Evolutionary conservation across 1,140 invertebrate species (phyloP).

Genomic region (Calliphora vicina): DNA sequence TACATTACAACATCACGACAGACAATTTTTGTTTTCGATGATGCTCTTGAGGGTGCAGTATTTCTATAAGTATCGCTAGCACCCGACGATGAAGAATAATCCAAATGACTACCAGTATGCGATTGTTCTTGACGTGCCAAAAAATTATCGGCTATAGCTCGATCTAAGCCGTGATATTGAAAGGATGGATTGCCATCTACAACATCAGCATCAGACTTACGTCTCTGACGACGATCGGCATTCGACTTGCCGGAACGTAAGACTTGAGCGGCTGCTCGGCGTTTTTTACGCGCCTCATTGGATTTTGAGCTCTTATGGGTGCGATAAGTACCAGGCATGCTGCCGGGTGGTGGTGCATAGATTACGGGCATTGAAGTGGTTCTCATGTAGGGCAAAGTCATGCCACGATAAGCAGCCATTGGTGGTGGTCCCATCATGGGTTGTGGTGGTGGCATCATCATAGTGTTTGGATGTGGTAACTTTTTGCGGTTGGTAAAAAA

Average conservation of each 20-base stretch:
- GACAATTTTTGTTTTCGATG: slow-evolving; percentile 53
- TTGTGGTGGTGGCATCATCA: slow-evolving; percentile 43
- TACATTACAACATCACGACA: slow-evolving; percentile 55
- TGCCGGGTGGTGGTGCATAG: slow-evolving; percentile 45
- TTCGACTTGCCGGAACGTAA: slow-evolving; percentile 44
- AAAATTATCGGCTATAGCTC: slow-evolving; percentile 59
- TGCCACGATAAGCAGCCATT: slow-evolving; percentile 36
- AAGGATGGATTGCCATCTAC: slow-evolving; percentile 54
- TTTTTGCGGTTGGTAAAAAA: not conserved
- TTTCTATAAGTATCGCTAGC: slow-evolving; percentile 44
- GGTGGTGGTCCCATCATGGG: slow-evolving; percentile 21
- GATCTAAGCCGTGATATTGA: slow-evolving; percentile 56
- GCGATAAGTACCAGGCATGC: slow-evolving; percentile 51
- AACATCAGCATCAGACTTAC: slow-evolving; percentile 58
- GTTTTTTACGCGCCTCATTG: slow-evolving; percentile 50
- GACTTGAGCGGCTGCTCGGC: slow-evolving; percentile 44
- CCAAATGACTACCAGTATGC: slow-evolving; percentile 55
- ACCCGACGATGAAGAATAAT: slow-evolving; percentile 54
- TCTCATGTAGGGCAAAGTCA: slow-evolving; percentile 55
- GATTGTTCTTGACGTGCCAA: slow-evolving; percentile 55
- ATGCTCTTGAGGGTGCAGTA: slow-evolving; percentile 32
- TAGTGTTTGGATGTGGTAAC: not conserved
- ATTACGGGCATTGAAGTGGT: slow-evolving; percentile 45
- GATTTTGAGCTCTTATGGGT: slow-evolving; percentile 58
- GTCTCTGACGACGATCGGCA: slow-evolving; percentile 55